A percentile compares a stretch with the other conserved stretches of the same genome.
phyloP scores from a whole-genome alignment of 2,797 vertebrate species.

The Melanogrammus aeglefinus region DNA sequence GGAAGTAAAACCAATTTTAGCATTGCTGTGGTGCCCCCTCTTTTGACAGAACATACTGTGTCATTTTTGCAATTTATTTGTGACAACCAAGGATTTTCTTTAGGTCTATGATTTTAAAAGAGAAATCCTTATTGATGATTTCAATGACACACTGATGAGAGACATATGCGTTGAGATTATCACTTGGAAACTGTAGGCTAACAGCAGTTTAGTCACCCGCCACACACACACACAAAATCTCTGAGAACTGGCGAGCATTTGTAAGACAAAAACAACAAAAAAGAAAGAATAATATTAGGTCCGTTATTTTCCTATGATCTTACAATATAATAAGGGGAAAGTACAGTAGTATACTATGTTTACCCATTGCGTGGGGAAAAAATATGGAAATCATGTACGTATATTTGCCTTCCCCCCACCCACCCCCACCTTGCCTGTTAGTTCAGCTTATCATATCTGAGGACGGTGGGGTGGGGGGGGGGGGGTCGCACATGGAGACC shows the following conservation, averaged over 20 bases:
- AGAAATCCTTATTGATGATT: background rate
- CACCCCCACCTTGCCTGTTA: background rate
- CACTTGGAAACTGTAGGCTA: background rate
- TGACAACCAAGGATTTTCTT: background rate
- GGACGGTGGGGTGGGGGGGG: background rate
- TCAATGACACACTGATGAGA: background rate
- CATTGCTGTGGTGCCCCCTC: too few relatives aligned
- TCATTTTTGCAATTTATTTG: background rate
- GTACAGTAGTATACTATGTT: background rate
- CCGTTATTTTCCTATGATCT: background rate
- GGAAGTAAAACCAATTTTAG: too few relatives aligned
- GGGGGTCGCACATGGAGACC: constrained; percentile 58
- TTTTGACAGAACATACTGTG: background rate
- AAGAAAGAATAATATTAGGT: background rate
- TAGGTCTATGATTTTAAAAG: background rate
- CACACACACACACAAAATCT: background rate
- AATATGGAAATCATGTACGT: background rate
- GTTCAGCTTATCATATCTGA: constrained; percentile 1
- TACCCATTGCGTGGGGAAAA: background rate
- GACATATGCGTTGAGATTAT: background rate
- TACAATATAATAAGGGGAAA: background rate
- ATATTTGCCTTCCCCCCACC: background rate
- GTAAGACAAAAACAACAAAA: background rate
- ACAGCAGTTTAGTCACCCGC: background rate
- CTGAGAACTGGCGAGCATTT: too few relatives aligned